Conservation (phyloP, 2,888 invertebrate species). For the Epistrophella euchroma region DNA sequence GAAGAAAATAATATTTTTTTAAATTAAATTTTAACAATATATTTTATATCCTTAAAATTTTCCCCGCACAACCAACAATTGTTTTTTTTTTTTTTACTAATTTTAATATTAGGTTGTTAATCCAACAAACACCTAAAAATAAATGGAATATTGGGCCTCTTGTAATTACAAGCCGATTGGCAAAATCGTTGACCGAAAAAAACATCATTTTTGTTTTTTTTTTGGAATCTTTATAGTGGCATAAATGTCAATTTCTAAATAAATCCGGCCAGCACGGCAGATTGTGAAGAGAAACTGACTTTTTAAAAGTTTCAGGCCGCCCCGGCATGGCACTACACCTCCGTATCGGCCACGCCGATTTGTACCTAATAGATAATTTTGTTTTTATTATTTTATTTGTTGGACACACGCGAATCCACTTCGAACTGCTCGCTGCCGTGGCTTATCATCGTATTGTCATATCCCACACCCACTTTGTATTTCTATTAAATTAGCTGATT, state of each 20-base stretch:
- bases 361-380: not conserved
- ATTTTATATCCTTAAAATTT: too few relatives aligned
- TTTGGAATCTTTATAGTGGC: not conserved
- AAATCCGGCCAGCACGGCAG: not conserved
- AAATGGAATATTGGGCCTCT: too few relatives aligned
- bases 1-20: too few relatives aligned
- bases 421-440: not conserved
- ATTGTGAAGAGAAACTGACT: constrained; percentile 26
- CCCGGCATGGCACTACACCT: not conserved
- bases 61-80: too few relatives aligned
- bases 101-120: too few relatives aligned
- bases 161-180: too few relatives aligned
- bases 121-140: too few relatives aligned
- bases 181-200: too few relatives aligned
- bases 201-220: not conserved
- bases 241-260: not conserved
- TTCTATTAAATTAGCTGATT: constrained; percentile 12
- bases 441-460: constrained; percentile 22
- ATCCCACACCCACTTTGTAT: constrained; percentile 52
- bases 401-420: constrained; percentile 55
- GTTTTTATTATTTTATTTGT: constrained; percentile 9
- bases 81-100: too few relatives aligned
- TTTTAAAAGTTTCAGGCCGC: not conserved
- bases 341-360: not conserved
- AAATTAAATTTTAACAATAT: too few relatives aligned